Evolutionary conservation across 2,113 vertebrate species (phyloP).

Genomic region (Ictidomys tridecemlineatus): DNA sequence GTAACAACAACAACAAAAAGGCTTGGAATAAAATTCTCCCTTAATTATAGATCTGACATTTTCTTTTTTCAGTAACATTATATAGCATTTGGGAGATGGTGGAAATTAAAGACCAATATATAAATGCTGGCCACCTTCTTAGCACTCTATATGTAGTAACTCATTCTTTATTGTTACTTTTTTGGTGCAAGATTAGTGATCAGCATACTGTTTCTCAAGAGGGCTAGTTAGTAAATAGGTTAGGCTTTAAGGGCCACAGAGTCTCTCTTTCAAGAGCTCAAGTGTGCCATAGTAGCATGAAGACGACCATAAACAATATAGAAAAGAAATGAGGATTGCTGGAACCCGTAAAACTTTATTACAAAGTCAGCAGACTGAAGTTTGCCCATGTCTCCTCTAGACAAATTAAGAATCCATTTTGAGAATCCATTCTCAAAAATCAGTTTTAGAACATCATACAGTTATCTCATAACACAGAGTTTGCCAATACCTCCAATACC

Average conservation of each 20-base stretch:
- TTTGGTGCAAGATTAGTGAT: neutral
- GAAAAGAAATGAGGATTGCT: neutral
- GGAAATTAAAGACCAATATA: constrained; percentile 22
- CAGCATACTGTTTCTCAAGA: neutral
- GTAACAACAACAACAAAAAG: neutral
- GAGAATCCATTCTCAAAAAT: neutral
- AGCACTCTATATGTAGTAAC: neutral
- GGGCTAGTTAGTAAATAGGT: neutral
- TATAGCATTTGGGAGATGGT: neutral
- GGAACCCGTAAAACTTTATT: constrained; percentile 36
- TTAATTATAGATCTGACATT: neutral
- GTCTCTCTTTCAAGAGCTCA: neutral
- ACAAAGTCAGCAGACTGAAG: neutral
- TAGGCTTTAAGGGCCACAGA: neutral
- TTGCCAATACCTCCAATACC: neutral
- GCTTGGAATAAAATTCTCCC: neutral
- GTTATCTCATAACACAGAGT: neutral
- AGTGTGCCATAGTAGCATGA: neutral
- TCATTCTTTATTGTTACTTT: neutral
- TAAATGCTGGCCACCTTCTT: neutral
- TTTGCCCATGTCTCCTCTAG: neutral
- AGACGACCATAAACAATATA: neutral
- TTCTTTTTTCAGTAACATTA: neutral
- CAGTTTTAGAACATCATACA: neutral
- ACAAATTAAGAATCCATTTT: neutral